Evolutionary conservation across 2,113 vertebrate species (phyloP).

Genomic region (Felis chaus): DNA sequence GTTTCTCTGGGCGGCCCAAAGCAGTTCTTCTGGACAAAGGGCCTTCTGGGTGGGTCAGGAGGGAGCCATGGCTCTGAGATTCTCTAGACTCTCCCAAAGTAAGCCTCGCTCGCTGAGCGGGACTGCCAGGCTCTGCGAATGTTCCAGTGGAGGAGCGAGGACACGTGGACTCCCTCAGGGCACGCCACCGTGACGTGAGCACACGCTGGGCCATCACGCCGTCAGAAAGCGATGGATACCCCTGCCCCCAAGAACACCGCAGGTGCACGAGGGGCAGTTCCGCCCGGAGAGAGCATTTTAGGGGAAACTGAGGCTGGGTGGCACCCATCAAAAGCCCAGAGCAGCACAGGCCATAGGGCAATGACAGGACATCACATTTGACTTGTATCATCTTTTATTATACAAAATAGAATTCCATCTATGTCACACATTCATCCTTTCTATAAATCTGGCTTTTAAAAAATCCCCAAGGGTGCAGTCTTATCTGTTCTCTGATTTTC

Average conservation of each 20-base stretch:
- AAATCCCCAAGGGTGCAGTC: neutral
- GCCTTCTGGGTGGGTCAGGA: no score
- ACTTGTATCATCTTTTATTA: slow-evolving; percentile 64
- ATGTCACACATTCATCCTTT: slow-evolving; percentile 19
- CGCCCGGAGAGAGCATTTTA: neutral
- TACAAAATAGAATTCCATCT: slow-evolving; percentile 63
- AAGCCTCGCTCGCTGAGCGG: neutral
- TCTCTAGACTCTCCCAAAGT: neutral
- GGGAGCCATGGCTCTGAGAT: neutral
- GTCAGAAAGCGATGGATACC: neutral
- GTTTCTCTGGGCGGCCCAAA: neutral
- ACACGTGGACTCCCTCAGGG: neutral
- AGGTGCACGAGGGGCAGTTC: neutral
- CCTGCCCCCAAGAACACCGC: neutral
- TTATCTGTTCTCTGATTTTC: neutral
- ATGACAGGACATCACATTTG: neutral
- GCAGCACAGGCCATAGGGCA: neutral
- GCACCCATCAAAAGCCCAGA: neutral
- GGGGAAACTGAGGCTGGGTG: neutral
- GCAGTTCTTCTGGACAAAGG: neutral
- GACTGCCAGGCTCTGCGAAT: neutral
- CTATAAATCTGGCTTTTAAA: slow-evolving; percentile 60
- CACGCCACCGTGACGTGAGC: no score
- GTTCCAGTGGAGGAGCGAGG: neutral
- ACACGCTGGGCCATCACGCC: neutral